Evolutionary conservation across 2,113 vertebrate genomes (phyloP).

Genomic region (Hymenochirus boettgeri): DNA sequence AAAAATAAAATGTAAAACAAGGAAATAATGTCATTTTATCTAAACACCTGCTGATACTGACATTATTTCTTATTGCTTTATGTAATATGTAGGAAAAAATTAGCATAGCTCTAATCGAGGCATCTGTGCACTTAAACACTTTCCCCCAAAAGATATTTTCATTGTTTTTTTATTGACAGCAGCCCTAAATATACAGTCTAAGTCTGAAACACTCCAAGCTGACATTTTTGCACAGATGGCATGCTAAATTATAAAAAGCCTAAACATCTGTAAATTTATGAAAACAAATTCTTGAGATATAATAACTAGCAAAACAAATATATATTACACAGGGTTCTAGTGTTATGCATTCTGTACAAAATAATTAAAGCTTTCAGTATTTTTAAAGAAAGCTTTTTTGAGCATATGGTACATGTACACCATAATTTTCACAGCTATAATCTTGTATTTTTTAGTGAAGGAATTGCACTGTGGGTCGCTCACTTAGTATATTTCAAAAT

Average conservation of each 20-base stretch:
- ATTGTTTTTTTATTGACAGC: slow-evolving; percentile 38
- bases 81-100: too few species aligned
- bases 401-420: slow-evolving; percentile 1
- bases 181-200: slow-evolving; percentile 20
- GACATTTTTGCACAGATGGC: slow-evolving; percentile 43
- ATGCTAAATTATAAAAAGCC: slow-evolving; percentile 47
- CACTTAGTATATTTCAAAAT: too few species aligned
- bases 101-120: background rate
- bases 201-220: slow-evolving; percentile 38
- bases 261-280: slow-evolving; percentile 39
- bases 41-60: too few species aligned
- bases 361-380: slow-evolving; percentile 8
- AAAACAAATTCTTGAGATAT: slow-evolving; percentile 12
- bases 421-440: background rate
- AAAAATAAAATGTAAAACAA: too few species aligned
- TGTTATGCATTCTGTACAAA: background rate
- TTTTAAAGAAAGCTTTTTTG: slow-evolving; percentile 2
- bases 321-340: background rate
- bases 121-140: background rate
- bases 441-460: too few species aligned
- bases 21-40: too few species aligned
- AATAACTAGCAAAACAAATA: background rate
- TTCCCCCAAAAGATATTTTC: slow-evolving; percentile 2
- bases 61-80: too few species aligned
- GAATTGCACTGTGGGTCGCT: too few species aligned